Conservation (phyloP, 1,140 invertebrate species). For the Leptopilina clavipes region DNA sequence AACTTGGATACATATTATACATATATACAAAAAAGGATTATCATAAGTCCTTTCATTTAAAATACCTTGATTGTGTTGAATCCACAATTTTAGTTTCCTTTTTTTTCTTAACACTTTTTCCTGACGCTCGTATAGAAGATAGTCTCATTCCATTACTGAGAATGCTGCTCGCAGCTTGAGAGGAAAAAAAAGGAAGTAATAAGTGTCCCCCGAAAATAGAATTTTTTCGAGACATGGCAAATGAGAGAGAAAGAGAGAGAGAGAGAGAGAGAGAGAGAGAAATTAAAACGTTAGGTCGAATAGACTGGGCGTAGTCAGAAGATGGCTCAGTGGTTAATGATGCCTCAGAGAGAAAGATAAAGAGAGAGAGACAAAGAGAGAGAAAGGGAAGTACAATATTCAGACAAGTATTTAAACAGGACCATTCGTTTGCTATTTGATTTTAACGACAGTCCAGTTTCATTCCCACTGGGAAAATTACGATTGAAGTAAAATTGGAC, state of each 20-base stretch:
- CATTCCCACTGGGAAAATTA: neutral
- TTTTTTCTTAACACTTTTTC: constrained; percentile 16
- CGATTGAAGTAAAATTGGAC: no score
- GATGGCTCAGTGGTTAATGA: constrained; percentile 12
- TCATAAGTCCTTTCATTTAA: constrained; percentile 12
- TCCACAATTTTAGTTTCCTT: neutral
- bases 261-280: neutral
- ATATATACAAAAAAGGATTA: neutral
- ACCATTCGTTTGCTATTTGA: constrained; percentile 11
- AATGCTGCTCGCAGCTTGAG: neutral
- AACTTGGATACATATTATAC: neutral
- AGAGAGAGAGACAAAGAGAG: neutral
- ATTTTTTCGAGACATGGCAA: neutral
- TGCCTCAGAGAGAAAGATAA: neutral
- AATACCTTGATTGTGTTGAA: constrained; percentile 3
- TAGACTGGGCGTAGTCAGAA: neutral
- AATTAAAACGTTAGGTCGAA: constrained; percentile 12
- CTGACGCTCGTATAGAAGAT: neutral
- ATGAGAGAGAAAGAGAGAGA: neutral
- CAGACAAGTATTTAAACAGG: constrained; percentile 9
- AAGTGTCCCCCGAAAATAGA: neutral
- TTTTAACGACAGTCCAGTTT: neutral
- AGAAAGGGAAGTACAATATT: neutral
- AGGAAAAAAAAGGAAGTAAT: neutral
- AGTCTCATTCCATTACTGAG: constrained; percentile 10